These are phyloP conservation scores for Nowickia ferox DNA, from an alignment of 2,888 invertebrate genomes.

Conservation along the genomic window DNA sequence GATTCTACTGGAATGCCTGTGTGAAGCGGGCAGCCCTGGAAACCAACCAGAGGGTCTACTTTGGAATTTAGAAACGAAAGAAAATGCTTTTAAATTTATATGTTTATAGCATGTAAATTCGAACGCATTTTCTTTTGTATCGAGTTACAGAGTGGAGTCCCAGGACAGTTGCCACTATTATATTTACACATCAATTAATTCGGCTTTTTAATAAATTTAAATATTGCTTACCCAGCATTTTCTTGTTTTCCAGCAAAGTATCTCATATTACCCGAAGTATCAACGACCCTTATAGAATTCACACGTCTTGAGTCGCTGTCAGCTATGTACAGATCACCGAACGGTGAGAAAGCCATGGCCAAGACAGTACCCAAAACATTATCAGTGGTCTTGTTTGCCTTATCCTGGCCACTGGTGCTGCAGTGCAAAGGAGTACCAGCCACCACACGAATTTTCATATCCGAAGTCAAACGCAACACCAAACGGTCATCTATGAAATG, in stretches of 20 bases:
- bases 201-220: not conserved
- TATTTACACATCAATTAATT: not conserved
- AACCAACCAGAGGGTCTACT: no score
- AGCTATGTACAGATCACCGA: conserved; percentile 95
- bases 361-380: conserved; percentile 92
- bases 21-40: no score
- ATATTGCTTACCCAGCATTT: conserved; percentile 80
- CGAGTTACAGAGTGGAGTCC: no score
- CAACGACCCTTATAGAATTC: conserved; percentile 92
- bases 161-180: not conserved
- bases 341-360: conserved; percentile 95
- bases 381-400: conserved; percentile 85
- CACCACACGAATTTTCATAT: conserved; percentile 95
- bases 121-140: no score
- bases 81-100: no score
- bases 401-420: conserved; percentile 85
- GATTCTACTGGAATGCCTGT: no score
- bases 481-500: conserved; percentile 98
- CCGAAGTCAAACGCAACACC: conserved; percentile 94
- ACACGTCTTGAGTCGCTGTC: conserved; percentile 95
- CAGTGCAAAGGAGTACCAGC: conserved; percentile 98
- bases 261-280: conserved; percentile 94
- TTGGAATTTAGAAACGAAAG: no score
- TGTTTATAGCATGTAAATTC: no score
- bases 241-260: conserved; percentile 96